These are phyloP conservation scores for Ophonus ardosiacus DNA, from an alignment of 2,888 invertebrate genomes.

Conservation along the genomic window DNA sequence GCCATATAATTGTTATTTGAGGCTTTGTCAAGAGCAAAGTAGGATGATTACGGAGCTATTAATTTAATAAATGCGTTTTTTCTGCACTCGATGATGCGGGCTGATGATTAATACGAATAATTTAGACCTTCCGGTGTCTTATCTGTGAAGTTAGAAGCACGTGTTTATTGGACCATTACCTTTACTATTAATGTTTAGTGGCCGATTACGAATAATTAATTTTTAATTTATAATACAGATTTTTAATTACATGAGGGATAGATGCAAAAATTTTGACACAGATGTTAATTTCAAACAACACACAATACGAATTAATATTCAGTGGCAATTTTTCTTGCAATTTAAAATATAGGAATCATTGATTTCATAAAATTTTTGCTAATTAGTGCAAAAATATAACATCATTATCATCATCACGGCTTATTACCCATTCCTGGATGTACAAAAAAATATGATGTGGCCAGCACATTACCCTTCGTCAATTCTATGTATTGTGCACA, in stretches of 20 bases:
- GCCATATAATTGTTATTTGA: slow-evolving; percentile 35
- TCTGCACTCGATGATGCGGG: slow-evolving; percentile 46
- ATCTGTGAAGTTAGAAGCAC: slow-evolving; percentile 40
- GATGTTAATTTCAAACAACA: background rate
- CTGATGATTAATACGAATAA: slow-evolving; percentile 53
- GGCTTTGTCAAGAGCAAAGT: slow-evolving; percentile 1
- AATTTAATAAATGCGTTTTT: slow-evolving; percentile 55
- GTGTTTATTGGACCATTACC: slow-evolving; percentile 46
- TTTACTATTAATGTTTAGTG: slow-evolving; percentile 27
- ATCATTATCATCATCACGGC: no score
- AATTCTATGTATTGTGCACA: no score
- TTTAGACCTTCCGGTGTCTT: slow-evolving; percentile 47
- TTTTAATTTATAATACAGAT: background rate
- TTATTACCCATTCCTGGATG: no score
- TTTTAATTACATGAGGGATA: slow-evolving; percentile 21
- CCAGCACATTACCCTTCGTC: no score
- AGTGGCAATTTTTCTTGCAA: background rate
- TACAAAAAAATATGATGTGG: no score
- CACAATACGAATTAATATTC: background rate
- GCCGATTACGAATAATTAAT: background rate
- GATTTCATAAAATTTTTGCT: no score
- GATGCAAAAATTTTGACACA: background rate
- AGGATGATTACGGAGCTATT: slow-evolving; percentile 33
- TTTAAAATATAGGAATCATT: no score
- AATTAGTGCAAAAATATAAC: no score